Evolutionary conservation across 2,888 invertebrate species (phyloP).

Genomic region (Malacosoma neustria): DNA sequence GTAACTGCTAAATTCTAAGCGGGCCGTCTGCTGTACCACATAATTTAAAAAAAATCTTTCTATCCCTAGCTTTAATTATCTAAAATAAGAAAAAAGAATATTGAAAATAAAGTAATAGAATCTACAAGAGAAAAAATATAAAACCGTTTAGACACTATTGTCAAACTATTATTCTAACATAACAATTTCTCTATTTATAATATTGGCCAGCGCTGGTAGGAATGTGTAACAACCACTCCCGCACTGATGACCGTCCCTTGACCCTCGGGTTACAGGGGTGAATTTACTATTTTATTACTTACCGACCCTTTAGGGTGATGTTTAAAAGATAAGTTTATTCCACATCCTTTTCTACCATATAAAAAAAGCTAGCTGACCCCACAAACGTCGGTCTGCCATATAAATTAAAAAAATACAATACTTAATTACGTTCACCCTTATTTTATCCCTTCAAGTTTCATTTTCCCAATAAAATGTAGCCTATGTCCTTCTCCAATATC

Average conservation of each 20-base stretch:
- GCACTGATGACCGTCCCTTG: not conserved
- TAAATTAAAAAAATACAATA: not conserved
- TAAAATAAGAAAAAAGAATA: too few species aligned
- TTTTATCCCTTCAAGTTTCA: too few species aligned
- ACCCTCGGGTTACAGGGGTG: not conserved
- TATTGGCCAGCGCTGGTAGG: not conserved
- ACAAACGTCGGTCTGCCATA: not conserved
- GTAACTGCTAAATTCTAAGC: too few species aligned
- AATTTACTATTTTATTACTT: not conserved
- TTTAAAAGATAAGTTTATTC: not conserved
- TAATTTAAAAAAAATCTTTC: too few species aligned
- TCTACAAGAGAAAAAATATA: too few species aligned
- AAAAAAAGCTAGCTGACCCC: not conserved
- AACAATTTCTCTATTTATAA: conserved; percentile 1
- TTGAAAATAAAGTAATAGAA: too few species aligned
- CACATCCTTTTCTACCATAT: not conserved
- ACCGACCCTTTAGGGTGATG: not conserved
- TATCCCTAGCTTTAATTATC: too few species aligned
- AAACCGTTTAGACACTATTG: not conserved
- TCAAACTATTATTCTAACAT: not conserved
- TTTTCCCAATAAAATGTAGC: too few species aligned
- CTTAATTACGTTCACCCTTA: too few species aligned
- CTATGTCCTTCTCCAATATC: too few species aligned
- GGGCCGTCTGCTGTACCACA: too few species aligned
- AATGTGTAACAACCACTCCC: not conserved